A percentile compares a stretch with the other conserved stretches of the same genome.
Evolutionary conservation across 2,888 invertebrate genomes (phyloP).

Genomic region (Tiphia femorata): DNA sequence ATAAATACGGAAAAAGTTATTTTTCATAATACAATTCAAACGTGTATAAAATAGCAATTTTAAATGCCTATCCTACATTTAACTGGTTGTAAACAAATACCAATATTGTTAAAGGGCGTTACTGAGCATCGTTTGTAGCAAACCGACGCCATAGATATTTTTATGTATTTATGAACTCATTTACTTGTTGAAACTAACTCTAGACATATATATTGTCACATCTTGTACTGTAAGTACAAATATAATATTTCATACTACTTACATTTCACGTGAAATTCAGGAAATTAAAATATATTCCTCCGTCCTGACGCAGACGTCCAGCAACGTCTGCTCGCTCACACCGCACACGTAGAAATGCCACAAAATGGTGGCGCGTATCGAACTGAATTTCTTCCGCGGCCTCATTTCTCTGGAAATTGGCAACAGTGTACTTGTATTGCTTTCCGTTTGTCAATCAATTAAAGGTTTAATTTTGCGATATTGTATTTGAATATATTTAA

Average conservation of each 20-base stretch:
- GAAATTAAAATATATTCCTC: neutral
- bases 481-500: too few relatives aligned
- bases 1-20: too few relatives aligned
- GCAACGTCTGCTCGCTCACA: constrained; percentile 29
- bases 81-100: too few relatives aligned
- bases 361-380: constrained; percentile 45
- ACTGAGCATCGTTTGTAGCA: neutral
- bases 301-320: constrained; percentile 30
- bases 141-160: constrained; percentile 33
- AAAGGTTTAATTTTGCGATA: too few relatives aligned
- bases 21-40: too few relatives aligned
- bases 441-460: constrained; percentile 25
- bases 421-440: constrained; percentile 21
- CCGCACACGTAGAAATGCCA: constrained; percentile 55
- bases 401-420: constrained; percentile 31
- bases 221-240: too few relatives aligned
- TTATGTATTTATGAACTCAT: neutral
- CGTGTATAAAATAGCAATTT: too few relatives aligned
- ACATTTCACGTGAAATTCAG: constrained; percentile 3
- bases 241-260: neutral
- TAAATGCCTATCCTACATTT: too few relatives aligned
- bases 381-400: constrained; percentile 27
- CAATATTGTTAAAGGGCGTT: neutral
- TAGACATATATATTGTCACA: too few relatives aligned
- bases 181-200: too few relatives aligned